Percentiles rank a stretch among this genome's conserved stretches.
Evolutionary conservation across 1,140 invertebrate species (phyloP).

Genomic region (Platyura marginata): DNA sequence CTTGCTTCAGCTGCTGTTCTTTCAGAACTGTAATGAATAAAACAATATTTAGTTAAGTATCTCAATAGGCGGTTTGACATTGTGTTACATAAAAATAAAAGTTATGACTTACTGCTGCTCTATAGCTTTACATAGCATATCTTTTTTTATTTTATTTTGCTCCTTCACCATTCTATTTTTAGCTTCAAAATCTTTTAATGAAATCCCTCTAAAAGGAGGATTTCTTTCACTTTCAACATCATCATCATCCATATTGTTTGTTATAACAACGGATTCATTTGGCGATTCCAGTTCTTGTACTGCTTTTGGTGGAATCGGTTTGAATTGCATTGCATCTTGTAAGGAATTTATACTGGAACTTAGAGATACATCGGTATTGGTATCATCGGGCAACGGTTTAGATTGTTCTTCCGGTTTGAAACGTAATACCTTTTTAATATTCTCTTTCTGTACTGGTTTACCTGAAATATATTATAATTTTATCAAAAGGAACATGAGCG

Average conservation of each 20-base stretch:
- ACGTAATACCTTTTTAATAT: too few relatives aligned
- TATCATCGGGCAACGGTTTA: neutral
- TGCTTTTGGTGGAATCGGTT: conserved; percentile 1
- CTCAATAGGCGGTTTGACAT: neutral
- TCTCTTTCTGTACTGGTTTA: neutral
- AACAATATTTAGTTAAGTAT: conserved; percentile 2
- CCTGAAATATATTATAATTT: neutral
- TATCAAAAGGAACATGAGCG: neutral
- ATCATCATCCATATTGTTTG: neutral
- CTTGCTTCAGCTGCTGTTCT: conserved; percentile 48
- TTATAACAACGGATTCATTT: neutral
- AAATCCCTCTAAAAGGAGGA: conserved; percentile 11
- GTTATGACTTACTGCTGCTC: conserved; percentile 37
- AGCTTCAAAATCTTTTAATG: conserved; percentile 42
- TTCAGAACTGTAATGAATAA: conserved; percentile 32
- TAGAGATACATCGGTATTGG: neutral
- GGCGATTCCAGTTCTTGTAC: conserved; percentile 2
- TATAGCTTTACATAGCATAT: conserved; percentile 48
- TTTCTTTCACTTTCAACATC: neutral
- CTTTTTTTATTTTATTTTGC: conserved; percentile 53
- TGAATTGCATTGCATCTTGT: conserved; percentile 1
- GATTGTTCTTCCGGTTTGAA: neutral
- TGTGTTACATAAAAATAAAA: neutral
- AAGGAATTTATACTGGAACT: too few relatives aligned
- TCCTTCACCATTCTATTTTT: conserved; percentile 56